phyloP scores from a whole-genome alignment of 1,140 invertebrate species.

The Ridgeia piscesae region DNA sequence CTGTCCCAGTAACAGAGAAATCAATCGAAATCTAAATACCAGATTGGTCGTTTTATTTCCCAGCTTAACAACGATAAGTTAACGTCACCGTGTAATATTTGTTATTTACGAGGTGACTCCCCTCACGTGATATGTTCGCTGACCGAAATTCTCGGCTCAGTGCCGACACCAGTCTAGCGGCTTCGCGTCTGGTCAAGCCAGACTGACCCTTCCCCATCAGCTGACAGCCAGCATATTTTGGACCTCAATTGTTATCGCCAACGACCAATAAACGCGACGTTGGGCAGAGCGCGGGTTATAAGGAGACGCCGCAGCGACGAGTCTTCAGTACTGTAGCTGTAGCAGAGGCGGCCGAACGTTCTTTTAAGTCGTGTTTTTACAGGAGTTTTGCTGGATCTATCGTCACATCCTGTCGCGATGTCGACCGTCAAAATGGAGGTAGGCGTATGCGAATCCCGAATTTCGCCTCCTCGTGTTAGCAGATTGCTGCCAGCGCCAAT shows the following conservation, averaged over 20 bases:
- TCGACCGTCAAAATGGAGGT: neutral
- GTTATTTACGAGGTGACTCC: neutral
- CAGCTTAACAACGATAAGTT: neutral
- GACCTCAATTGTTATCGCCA: neutral
- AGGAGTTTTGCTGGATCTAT: neutral
- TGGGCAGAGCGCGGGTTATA: neutral
- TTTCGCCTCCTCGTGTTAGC: neutral
- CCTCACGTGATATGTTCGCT: neutral
- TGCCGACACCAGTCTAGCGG: neutral
- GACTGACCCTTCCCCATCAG: neutral
- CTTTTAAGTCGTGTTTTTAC: neutral
- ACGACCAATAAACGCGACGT: conserved; percentile 1
- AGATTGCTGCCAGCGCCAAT: neutral
- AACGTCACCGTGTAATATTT: neutral
- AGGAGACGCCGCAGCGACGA: neutral
- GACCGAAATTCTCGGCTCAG: neutral
- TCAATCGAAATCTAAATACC: neutral
- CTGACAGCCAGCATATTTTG: neutral
- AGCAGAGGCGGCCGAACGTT: neutral
- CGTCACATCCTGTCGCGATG: neutral
- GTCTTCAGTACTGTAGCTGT: neutral
- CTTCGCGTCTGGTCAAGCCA: neutral
- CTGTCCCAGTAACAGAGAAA: neutral
- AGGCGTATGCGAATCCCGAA: neutral
- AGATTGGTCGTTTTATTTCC: neutral